Base-by-base conservation (phyloP, 2,888 invertebrate species). In the Rhorus exstirpatorius region DNA sequence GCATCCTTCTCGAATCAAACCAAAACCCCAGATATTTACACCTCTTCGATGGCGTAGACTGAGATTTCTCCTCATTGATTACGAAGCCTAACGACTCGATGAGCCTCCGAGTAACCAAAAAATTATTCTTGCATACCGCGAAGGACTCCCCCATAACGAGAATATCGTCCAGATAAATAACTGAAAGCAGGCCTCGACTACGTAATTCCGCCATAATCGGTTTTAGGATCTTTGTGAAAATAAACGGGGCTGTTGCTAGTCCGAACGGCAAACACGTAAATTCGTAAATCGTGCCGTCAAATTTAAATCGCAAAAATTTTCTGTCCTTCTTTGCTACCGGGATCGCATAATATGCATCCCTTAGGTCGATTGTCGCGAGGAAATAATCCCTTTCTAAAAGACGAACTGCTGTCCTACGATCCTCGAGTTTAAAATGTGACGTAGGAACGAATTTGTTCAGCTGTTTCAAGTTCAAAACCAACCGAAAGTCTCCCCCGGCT, bases 201-300 rank as follows among this genome's bases (percentile, higher is more conserved):
- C 81, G 38, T 10, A 84, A 51, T 35, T 14, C 14, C 0, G 63
- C 51, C 0, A 79, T 26, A 1, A 85, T 12, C 7, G 80, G 83
- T 49, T 84, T 81, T 46, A 88, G 26, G n/a, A 89, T 49, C 82
- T 89, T 88, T 7, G 88, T 86, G 41, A 88, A 88, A 6, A 86
- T 63, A 51, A 63, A 88, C 1, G 89, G 87, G 6, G 87, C 86
- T 12, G 84, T 82, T 26, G 81, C 82, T 2, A 88, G 58, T 1
- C 87, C 87, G 68, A 88, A 88, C 0, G 87, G 87, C 6, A 88
- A 41, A 21, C 83, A 83, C 14, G 68, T 85, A 70, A 83, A 89
- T 70, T 88, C 83, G 78, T 78, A 87, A 0, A 84, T 12, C 12
- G 14, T 53, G 1, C 60, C 75, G 4, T 74, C 24, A 74, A 84